These are phyloP conservation scores for Luscinia luscinia DNA, from an alignment of 2,797 vertebrate genomes.

Conservation along the genomic window DNA sequence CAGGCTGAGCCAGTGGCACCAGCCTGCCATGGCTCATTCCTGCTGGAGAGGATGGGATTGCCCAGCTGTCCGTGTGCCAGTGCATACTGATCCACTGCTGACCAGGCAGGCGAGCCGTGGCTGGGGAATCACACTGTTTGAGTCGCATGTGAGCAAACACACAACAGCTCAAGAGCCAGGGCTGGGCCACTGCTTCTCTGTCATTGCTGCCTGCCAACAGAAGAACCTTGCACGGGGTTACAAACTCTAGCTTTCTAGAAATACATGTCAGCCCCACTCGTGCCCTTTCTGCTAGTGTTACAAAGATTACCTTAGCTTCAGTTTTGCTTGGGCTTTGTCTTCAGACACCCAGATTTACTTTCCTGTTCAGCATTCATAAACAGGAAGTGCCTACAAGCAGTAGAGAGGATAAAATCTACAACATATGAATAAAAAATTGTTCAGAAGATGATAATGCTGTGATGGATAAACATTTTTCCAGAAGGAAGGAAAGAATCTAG, in stretches of 20 bases:
- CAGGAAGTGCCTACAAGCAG: neutral
- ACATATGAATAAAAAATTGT: neutral
- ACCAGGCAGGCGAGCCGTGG: rapidly evolving
- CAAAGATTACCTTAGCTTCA: neutral
- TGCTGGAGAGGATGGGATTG: neutral
- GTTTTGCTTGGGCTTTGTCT: neutral
- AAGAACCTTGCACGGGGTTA: neutral
- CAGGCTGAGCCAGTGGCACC: neutral
- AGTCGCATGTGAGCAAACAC: neutral
- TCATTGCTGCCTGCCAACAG: neutral
- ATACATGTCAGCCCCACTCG: neutral
- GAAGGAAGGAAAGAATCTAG: neutral
- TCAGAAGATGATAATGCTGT: neutral
- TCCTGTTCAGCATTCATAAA: neutral
- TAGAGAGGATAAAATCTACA: neutral
- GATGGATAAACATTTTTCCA: neutral
- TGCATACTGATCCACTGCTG: neutral
- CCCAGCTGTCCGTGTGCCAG: neutral
- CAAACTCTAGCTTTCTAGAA: neutral
- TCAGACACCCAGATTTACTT: neutral
- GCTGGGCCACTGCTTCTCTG: neutral
- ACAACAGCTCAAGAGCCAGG: neutral
- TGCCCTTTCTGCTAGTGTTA: neutral
- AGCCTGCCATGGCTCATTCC: neutral
- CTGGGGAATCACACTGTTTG: neutral